Evolutionary conservation across 2,797 vertebrate species (phyloP).

Genomic region (Peromyscus aztecus): DNA sequence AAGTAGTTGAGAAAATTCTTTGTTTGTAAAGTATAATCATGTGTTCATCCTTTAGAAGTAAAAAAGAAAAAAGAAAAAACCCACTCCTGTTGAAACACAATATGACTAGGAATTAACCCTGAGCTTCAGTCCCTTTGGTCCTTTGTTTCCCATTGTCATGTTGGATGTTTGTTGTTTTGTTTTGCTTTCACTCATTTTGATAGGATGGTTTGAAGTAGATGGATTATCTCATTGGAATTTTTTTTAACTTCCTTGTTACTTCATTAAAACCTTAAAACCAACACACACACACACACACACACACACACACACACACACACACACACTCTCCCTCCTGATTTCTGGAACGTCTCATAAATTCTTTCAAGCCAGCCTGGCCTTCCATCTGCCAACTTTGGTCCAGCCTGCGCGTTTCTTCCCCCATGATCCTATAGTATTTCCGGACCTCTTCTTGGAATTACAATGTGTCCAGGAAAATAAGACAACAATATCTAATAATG

Average conservation of each 20-base stretch:
- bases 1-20: slow-evolving; percentile 16
- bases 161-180: background rate
- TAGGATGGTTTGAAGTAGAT: background rate
- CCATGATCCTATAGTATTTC: background rate
- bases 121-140: background rate
- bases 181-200: background rate
- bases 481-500: background rate
- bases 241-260: background rate
- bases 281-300: too few relatives aligned
- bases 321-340: too few relatives aligned
- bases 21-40: background rate
- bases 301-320: too few relatives aligned
- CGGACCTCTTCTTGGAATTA: background rate
- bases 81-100: background rate
- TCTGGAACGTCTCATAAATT: background rate
- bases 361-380: background rate
- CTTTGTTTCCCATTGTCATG: background rate
- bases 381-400: background rate
- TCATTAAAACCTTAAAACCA: background rate
- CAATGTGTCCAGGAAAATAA: background rate
- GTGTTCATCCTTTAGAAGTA: background rate
- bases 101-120: background rate
- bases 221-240: background rate
- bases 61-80: background rate
- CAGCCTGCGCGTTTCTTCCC: fast-evolving